Evolutionary conservation across 2,113 vertebrate genomes (phyloP).

Genomic region (rabbit (Oryctolagus cuniculus)): mOryCun1.1 NC_091441.1:36037501-36038000

Average conservation of each 20-base stretch:
- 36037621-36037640: neutral
- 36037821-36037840: slow-evolving; percentile 48
- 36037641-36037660: neutral
- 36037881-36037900: slow-evolving; percentile 69
- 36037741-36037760: neutral
- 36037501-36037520: neutral
- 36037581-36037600: neutral
- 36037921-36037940: slow-evolving; percentile 45
- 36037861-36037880: slow-evolving; percentile 65
- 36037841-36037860: slow-evolving; percentile 40
- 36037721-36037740: neutral
- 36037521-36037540: neutral
- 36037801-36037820: neutral
- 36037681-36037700: neutral
- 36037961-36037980: slow-evolving; percentile 69
- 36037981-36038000: slow-evolving; percentile 76
- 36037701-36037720: neutral
- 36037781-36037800: neutral
- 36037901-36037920: slow-evolving; percentile 54
- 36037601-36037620: neutral
- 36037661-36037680: neutral
- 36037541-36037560: neutral
- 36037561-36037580: neutral
- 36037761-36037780: neutral
- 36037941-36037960: slow-evolving; percentile 59